Percentiles rank a stretch among this genome's conserved stretches.
phyloP scores from a whole-genome alignment of 2,797 vertebrate species.

The Buphagus erythrorhynchus region DNA sequence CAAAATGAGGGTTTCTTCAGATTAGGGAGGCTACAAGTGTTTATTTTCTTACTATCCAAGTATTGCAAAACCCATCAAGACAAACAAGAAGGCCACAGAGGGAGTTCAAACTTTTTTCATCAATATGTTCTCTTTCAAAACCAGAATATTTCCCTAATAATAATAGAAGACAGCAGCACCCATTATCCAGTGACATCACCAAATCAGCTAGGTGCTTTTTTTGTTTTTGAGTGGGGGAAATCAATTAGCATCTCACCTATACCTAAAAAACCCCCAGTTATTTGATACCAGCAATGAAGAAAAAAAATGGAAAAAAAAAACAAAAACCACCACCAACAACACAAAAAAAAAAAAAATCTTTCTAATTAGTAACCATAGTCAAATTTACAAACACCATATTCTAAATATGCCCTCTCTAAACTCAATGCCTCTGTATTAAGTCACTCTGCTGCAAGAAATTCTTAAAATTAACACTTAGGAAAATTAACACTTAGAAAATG shows the following conservation, averaged over 20 bases:
- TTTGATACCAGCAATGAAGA: background rate
- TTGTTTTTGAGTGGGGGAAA: accelerated
- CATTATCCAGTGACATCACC: background rate
- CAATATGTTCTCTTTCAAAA: background rate
- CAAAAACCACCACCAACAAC: no score
- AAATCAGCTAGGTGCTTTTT: background rate
- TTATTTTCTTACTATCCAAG: background rate
- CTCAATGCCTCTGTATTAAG: background rate
- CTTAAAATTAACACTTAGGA: background rate
- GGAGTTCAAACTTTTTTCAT: background rate
- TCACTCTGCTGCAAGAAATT: background rate
- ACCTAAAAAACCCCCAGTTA: background rate
- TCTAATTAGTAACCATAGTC: background rate
- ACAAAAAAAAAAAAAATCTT: background rate
- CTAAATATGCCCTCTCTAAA: background rate
- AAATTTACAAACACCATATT: background rate
- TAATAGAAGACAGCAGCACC: background rate
- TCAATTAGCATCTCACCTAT: background rate
- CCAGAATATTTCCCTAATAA: background rate
- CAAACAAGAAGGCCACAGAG: background rate
- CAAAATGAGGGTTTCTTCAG: background rate
- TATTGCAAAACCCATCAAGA: background rate
- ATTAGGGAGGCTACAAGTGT: background rate
- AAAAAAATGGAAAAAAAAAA: background rate
- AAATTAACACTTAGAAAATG: background rate